A percentile compares a stretch with the other conserved stretches of the same genome.
phyloP scores from a whole-genome alignment of 2,797 vertebrate genomes.

The Scolopax rusticola region DNA sequence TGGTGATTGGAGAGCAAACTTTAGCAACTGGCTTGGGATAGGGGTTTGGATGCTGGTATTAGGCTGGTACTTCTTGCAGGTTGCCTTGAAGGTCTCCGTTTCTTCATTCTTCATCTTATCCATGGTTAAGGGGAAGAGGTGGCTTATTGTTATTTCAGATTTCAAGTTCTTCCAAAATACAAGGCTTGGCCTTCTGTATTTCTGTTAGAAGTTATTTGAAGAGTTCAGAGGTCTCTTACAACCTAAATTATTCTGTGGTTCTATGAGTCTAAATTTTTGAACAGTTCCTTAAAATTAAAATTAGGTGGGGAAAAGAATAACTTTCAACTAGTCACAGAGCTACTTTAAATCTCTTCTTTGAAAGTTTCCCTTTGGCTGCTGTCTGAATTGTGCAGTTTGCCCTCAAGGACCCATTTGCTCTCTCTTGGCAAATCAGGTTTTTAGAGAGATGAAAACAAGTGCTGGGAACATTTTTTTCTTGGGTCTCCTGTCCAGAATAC shows the following conservation, averaged over 20 bases:
- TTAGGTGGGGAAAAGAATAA: constrained; percentile 8
- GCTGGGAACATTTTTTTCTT: background rate
- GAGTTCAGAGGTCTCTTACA: constrained; percentile 42
- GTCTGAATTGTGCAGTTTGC: constrained; percentile 18
- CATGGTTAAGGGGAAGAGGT: background rate
- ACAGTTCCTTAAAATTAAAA: constrained; percentile 60
- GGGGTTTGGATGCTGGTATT: background rate
- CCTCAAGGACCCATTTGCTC: background rate
- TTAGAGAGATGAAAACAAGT: background rate
- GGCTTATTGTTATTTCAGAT: constrained; percentile 3
- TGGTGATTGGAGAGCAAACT: background rate
- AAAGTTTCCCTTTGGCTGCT: constrained; percentile 31
- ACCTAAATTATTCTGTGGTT: constrained; percentile 46
- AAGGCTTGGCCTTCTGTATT: background rate
- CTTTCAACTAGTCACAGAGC: constrained; percentile 53
- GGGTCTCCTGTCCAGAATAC: background rate
- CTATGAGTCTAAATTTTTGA: constrained; percentile 56
- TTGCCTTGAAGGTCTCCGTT: background rate
- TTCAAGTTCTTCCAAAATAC: constrained; percentile 27
- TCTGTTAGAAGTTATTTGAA: constrained; percentile 45
- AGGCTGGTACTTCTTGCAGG: background rate
- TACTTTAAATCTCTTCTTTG: constrained; percentile 57
- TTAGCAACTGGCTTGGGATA: background rate
- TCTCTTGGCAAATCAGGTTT: background rate
- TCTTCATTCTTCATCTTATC: background rate